phyloP scores from a whole-genome alignment of 2,888 invertebrate species.

The Pelosia muscerda region DNA sequence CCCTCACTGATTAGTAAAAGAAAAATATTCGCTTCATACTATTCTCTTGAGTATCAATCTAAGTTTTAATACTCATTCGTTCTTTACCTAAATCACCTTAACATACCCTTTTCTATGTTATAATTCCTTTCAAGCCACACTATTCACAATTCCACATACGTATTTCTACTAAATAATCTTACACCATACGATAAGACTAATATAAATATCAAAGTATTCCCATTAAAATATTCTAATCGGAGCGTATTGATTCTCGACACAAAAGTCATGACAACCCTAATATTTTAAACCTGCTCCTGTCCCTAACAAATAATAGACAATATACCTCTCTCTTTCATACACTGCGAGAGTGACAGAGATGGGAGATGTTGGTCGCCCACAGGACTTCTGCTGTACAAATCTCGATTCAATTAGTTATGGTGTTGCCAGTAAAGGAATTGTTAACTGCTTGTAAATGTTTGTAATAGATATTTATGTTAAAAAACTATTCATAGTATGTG shows the following conservation, averaged over 20 bases:
- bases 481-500: no score
- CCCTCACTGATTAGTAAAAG: no score
- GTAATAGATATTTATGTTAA: not conserved
- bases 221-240: conserved; percentile 11
- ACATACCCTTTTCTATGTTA: not conserved
- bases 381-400: conserved; percentile 66
- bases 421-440: conserved; percentile 48
- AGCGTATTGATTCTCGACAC: conserved; percentile 21
- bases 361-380: conserved; percentile 67
- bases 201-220: conserved; percentile 10
- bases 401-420: conserved; percentile 77
- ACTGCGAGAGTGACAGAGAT: conserved; percentile 53
- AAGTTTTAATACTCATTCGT: no score
- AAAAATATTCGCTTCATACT: no score
- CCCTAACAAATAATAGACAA: conserved; percentile 56
- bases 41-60: no score
- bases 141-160: not conserved
- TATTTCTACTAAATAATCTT: not conserved
- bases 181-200: conserved; percentile 1
- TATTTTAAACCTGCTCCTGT: conserved; percentile 57
- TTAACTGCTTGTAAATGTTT: conserved; percentile 35
- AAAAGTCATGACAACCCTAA: conserved; percentile 41
- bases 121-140: not conserved
- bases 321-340: conserved; percentile 52
- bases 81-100: not conserved